phyloP scores from a whole-genome alignment of 2,888 invertebrate genomes.

The Nemotelus nigrinus region DNA sequence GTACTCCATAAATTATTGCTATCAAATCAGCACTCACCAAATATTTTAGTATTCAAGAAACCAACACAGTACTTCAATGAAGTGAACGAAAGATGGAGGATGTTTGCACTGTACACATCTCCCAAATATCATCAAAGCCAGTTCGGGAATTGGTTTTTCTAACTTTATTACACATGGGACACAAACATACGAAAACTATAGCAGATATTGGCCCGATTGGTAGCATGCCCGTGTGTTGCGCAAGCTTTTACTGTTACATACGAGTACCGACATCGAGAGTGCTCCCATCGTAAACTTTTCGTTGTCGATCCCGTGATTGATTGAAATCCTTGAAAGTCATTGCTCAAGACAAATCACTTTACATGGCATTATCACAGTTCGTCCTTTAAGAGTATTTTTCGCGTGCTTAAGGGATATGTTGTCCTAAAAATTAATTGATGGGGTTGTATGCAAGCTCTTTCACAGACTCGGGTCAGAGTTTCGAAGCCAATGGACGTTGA shows the following conservation, averaged over 20 bases:
- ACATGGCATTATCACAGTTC: background rate
- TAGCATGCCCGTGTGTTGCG: background rate
- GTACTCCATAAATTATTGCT: background rate
- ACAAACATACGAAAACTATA: background rate
- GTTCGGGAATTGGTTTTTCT: background rate
- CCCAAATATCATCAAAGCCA: background rate
- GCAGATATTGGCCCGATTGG: background rate
- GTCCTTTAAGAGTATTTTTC: no score
- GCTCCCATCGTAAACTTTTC: background rate
- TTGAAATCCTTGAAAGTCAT: constrained; percentile 31
- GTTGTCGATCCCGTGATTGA: constrained; percentile 30
- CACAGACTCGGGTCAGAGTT: no score
- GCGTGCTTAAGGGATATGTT: no score
- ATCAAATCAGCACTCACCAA: constrained; percentile 20
- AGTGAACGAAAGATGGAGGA: constrained; percentile 1
- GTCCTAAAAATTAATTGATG: no score
- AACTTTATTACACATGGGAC: background rate
- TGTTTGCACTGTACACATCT: constrained; percentile 19
- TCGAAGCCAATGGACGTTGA: no score
- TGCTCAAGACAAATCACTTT: constrained; percentile 35
- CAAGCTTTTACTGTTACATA: background rate
- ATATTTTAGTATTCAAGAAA: constrained; percentile 26
- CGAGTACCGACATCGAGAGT: background rate
- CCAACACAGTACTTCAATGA: constrained; percentile 4
- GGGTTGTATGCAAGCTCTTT: no score